These are phyloP conservation scores for Apodemia duryi DNA, from an alignment of 2,888 invertebrate species.

Conservation along the genomic window DNA sequence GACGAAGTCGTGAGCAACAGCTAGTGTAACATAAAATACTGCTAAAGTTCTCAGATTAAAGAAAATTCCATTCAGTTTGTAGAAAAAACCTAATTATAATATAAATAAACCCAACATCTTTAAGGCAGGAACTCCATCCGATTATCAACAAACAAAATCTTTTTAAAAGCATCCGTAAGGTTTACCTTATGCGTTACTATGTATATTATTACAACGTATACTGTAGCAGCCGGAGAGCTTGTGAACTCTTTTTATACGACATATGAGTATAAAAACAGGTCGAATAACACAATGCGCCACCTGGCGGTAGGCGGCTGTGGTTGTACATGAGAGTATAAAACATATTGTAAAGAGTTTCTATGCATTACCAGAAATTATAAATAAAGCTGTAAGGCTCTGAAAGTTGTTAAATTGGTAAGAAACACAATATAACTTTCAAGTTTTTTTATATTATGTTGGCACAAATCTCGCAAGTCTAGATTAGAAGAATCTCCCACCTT, in stretches of 20 bases:
- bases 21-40: no score
- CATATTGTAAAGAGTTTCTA: no score
- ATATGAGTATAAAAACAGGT: neutral
- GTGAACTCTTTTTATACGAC: neutral
- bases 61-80: neutral
- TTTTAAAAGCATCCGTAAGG: constrained; percentile 14
- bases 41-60: neutral
- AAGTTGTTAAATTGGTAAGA: no score
- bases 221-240: neutral
- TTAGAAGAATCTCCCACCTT: no score
- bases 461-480: no score
- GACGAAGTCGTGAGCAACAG: no score
- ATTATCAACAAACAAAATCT: constrained; percentile 10
- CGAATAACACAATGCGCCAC: neutral
- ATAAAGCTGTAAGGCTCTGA: no score
- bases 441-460: no score
- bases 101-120: constrained; percentile 4
- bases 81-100: neutral
- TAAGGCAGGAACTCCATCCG: neutral
- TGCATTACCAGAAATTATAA: no score
- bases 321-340: no score
- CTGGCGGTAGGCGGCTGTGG: no score
- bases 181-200: constrained; percentile 15
- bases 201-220: constrained; percentile 14
- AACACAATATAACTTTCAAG: no score